Percentiles rank a stretch among this genome's conserved stretches.
These are phyloP conservation scores for Oceanodroma tethys DNA, from an alignment of 2,113 vertebrate genomes.

Conservation along the genomic window DNA sequence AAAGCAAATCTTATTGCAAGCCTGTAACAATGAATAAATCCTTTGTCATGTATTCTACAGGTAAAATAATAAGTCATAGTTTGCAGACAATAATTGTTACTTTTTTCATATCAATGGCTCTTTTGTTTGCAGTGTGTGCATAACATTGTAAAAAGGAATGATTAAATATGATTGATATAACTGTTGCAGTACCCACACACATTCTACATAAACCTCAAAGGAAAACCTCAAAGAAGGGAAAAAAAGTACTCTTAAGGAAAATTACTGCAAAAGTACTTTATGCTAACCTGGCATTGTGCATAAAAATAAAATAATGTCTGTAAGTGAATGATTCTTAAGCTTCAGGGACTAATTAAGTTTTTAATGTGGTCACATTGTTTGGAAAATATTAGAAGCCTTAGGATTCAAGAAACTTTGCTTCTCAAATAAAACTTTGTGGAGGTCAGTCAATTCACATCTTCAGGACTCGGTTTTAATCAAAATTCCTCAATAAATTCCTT, in stretches of 20 bases:
- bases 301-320: slow-evolving; percentile 52
- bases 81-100: background rate
- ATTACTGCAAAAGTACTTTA: slow-evolving; percentile 42
- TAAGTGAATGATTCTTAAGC: slow-evolving; percentile 20
- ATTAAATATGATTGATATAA: slow-evolving; percentile 43
- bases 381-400: slow-evolving; percentile 56
- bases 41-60: background rate
- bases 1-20: background rate
- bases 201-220: slow-evolving; percentile 46
- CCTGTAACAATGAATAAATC: background rate
- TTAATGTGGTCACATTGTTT: slow-evolving; percentile 53
- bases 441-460: slow-evolving; percentile 11
- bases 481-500: slow-evolving; percentile 46
- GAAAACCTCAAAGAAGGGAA: slow-evolving; percentile 32
- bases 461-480: slow-evolving; percentile 19
- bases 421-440: slow-evolving; percentile 34
- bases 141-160: background rate
- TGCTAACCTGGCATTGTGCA: slow-evolving; percentile 14
- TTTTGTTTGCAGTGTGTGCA: background rate
- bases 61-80: background rate
- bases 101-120: background rate
- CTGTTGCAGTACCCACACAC: background rate
- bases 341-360: slow-evolving; percentile 59
- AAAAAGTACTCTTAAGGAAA: slow-evolving; percentile 46
- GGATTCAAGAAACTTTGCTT: slow-evolving; percentile 42